Evolutionary conservation across 2,797 vertebrate genomes (phyloP).

Genomic region (Helarctos malayanus): DNA sequence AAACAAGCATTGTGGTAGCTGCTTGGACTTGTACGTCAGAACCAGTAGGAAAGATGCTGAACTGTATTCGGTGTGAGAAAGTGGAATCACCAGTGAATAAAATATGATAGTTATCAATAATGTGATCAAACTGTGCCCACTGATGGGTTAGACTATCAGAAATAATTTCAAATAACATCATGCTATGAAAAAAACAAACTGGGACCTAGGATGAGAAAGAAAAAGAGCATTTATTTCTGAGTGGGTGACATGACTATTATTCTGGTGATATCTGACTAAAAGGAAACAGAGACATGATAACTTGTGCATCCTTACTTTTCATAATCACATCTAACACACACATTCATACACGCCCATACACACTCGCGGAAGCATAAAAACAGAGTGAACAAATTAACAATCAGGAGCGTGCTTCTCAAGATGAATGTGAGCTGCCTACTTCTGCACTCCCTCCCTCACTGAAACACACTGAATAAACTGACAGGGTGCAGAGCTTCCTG

Average conservation of each 20-base stretch:
- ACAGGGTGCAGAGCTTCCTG: neutral
- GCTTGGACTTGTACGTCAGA: neutral
- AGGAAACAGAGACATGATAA: neutral
- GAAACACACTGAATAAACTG: neutral
- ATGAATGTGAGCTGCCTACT: neutral
- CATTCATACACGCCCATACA: neutral
- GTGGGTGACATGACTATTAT: neutral
- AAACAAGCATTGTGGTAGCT: neutral
- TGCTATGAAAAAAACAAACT: neutral
- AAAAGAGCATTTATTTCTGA: neutral
- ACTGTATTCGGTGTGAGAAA: neutral
- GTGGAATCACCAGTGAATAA: neutral
- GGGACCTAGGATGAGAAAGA: neutral
- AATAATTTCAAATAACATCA: neutral
- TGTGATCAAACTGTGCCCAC: neutral
- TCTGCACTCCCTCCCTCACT: neutral
- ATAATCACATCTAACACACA: neutral
- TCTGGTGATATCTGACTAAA: neutral
- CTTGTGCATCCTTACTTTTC: neutral
- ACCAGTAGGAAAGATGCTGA: neutral
- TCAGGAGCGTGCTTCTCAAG: neutral
- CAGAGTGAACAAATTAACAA: neutral
- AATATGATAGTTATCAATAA: neutral
- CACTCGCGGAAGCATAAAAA: neutral
- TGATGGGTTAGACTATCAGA: neutral